phyloP scores from a whole-genome alignment of 1,140 invertebrate genomes.

The Stegodyphus mimosarum region DNA sequence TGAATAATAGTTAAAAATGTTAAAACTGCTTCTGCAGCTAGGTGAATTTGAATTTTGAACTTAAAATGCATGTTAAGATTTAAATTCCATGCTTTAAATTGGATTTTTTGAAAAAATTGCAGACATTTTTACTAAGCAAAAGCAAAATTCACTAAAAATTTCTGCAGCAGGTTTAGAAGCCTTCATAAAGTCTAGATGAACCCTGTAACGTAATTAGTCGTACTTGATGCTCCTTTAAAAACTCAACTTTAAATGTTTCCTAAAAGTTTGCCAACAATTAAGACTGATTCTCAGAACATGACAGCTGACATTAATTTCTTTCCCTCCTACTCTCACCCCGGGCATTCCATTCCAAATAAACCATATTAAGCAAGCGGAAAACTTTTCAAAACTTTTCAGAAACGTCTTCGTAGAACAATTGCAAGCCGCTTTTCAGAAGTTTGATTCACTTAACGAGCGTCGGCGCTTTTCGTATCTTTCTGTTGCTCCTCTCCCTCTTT shows the following conservation, averaged over 20 bases:
- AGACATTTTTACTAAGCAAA: no score
- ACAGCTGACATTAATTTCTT: slow-evolving; percentile 31
- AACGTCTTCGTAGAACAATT: slow-evolving; percentile 28
- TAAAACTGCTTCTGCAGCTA: no score
- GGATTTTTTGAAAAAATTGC: no score
- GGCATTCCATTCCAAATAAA: background rate
- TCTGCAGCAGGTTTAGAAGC: no score
- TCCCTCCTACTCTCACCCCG: background rate
- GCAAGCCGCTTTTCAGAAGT: background rate
- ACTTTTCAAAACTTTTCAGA: slow-evolving; percentile 9
- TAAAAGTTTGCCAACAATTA: slow-evolving; percentile 23
- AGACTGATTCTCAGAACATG: slow-evolving; percentile 7
- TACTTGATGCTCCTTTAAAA: background rate
- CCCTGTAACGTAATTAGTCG: slow-evolving; percentile 1
- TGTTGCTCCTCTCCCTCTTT: slow-evolving; percentile 4
- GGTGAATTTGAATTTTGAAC: no score
- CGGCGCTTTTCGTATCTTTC: slow-evolving; percentile 15
- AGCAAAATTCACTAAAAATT: no score
- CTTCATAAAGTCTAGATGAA: no score
- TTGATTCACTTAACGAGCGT: slow-evolving; percentile 14
- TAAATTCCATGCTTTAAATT: no score
- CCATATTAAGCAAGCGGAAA: slow-evolving; percentile 28
- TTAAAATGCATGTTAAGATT: no score
- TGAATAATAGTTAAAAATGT: no score
- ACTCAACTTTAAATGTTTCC: slow-evolving; percentile 5